Evolutionary conservation across 2,113 vertebrate species (phyloP).

Genomic region (Tachycineta bicolor): DNA sequence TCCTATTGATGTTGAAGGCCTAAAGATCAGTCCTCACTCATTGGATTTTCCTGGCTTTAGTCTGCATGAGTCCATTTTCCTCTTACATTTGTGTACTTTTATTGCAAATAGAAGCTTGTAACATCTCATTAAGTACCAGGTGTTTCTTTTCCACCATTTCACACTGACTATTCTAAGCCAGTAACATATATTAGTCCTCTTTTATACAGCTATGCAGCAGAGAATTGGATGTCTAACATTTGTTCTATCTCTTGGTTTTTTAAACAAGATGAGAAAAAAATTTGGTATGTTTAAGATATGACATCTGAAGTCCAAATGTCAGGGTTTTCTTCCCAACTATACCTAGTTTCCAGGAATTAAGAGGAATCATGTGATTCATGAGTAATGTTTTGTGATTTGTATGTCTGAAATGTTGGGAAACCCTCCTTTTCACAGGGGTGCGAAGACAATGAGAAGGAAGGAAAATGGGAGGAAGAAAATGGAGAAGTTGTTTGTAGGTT

Average conservation of each 20-base stretch:
- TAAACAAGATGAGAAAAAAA: background rate
- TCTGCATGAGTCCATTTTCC: constrained; percentile 20
- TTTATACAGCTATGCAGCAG: background rate
- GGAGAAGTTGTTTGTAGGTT: background rate
- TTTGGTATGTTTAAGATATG: background rate
- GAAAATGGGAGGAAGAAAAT: background rate
- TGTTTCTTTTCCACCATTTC: constrained; percentile 20
- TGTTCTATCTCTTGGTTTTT: background rate
- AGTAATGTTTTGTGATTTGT: background rate
- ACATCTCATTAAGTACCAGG: constrained; percentile 4
- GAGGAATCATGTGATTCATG: background rate
- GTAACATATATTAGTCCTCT: background rate
- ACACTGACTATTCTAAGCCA: background rate
- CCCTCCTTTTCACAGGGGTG: background rate
- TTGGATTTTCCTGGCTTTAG: constrained; percentile 44
- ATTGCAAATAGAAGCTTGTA: background rate
- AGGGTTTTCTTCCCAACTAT: background rate
- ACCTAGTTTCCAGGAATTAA: background rate
- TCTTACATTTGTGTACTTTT: constrained; percentile 14
- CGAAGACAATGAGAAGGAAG: background rate
- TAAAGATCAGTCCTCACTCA: background rate
- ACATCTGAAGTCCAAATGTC: background rate
- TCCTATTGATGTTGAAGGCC: constrained; percentile 13
- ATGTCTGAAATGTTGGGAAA: background rate
- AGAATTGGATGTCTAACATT: background rate